A percentile compares a stretch with the other conserved stretches of the same genome.
Evolutionary conservation across 1,140 invertebrate species (phyloP).

Genomic region (Panagrolaimus sp.): DNA sequence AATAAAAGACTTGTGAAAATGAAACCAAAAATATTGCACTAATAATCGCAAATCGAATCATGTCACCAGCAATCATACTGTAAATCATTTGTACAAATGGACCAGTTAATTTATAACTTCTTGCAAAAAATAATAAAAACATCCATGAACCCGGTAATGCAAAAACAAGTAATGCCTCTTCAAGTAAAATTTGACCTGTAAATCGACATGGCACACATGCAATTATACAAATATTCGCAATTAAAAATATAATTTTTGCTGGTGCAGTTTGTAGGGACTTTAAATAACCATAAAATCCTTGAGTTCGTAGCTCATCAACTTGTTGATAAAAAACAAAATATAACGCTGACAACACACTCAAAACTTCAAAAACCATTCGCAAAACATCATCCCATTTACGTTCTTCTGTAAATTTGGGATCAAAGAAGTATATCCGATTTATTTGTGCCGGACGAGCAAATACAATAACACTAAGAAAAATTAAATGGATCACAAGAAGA

Average conservation of each 20-base stretch:
- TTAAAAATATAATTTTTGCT: constrained; percentile 84
- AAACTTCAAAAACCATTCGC: constrained; percentile 69
- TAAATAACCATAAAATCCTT: constrained; percentile 80
- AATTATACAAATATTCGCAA: constrained; percentile 85
- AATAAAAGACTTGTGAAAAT: constrained; percentile 93
- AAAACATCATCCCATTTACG: constrained; percentile 60
- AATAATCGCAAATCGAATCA: constrained; percentile 93
- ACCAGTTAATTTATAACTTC: constrained; percentile 82
- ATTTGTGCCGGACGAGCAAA: constrained; percentile 72
- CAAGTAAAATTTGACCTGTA: constrained; percentile 69
- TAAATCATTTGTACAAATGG: constrained; percentile 98
- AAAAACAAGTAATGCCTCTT: constrained; percentile 84
- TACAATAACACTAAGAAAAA: constrained; percentile 79
- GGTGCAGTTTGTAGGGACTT: constrained; percentile 81
- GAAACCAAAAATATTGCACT: constrained; percentile 85
- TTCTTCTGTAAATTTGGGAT: constrained; percentile 23
- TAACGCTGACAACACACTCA: constrained; percentile 76
- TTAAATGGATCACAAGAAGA: constrained; percentile 76
- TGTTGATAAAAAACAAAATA: constrained; percentile 84
- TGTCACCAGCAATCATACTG: constrained; percentile 92
- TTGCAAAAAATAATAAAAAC: constrained; percentile 94
- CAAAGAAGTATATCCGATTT: constrained; percentile 62
- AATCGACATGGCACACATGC: constrained; percentile 83
- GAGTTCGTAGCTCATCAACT: constrained; percentile 84
- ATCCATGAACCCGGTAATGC: constrained; percentile 92